Conservation (phyloP, 1,140 invertebrate species). For the Diachasmimorpha longicaudata region DNA sequence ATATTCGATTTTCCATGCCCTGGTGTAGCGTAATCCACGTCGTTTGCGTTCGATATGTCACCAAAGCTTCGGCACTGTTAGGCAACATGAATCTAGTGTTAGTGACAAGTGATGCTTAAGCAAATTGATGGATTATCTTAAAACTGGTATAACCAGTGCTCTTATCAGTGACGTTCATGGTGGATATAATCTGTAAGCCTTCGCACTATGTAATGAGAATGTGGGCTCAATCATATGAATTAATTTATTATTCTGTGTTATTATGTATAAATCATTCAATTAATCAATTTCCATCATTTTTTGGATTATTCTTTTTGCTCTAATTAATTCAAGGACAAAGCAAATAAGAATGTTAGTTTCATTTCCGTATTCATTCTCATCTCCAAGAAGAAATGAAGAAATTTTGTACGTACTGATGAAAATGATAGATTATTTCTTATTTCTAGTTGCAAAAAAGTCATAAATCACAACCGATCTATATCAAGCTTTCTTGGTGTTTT, state of each 20-base stretch:
- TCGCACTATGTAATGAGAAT: not conserved
- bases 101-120: conserved; percentile 21
- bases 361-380: too few relatives aligned
- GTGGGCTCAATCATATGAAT: not conserved
- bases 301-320: too few relatives aligned
- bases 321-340: too few relatives aligned
- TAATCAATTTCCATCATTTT: too few relatives aligned
- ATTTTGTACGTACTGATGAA: too few relatives aligned
- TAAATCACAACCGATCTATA: not conserved
- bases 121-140: conserved; percentile 14
- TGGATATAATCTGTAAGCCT: not conserved
- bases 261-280: too few relatives aligned
- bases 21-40: conserved; percentile 50
- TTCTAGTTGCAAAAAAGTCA: not conserved
- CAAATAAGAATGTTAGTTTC: too few relatives aligned
- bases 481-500: not conserved
- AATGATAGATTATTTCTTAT: not conserved
- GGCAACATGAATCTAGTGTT: conserved; percentile 29
- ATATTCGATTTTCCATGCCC: conserved; percentile 40
- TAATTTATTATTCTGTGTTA: not conserved
- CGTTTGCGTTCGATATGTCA: conserved; percentile 66
- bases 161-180: not conserved
- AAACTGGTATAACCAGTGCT: not conserved
- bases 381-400: too few relatives aligned
- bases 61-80: conserved; percentile 69